These are phyloP conservation scores for Austrolebias charrua DNA, from an alignment of 2,797 vertebrate species.

Conservation along the genomic window DNA sequence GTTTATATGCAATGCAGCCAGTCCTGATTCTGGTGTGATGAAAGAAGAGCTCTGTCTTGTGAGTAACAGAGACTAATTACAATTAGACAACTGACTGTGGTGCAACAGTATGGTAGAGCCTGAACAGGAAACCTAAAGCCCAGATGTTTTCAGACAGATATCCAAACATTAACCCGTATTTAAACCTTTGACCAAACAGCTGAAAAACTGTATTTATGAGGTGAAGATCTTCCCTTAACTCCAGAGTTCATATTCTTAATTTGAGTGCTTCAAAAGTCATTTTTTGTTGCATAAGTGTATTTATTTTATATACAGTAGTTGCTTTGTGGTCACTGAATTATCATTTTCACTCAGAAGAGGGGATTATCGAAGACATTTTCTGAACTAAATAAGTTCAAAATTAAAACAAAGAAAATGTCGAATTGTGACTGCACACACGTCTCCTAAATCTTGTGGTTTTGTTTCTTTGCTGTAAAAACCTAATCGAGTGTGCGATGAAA, in stretches of 20 bases:
- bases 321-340: no score
- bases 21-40: constrained; percentile 35
- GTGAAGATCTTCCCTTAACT: no score
- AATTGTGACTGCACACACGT: background rate
- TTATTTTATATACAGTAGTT: no score
- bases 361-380: background rate
- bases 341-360: background rate
- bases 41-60: constrained; percentile 50
- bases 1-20: constrained; percentile 23
- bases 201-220: no score
- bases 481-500: constrained; percentile 1
- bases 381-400: background rate
- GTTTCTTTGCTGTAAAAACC: background rate
- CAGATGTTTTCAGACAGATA: background rate
- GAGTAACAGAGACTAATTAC: constrained; percentile 28
- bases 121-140: background rate
- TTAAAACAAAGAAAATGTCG: accelerated
- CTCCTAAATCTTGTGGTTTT: constrained; percentile 1
- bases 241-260: no score
- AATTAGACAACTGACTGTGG: constrained; percentile 31
- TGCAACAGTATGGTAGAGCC: background rate
- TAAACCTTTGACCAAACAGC: no score
- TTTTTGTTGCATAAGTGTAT: no score
- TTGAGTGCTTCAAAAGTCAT: no score
- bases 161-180: no score